Percentiles rank a stretch among this genome's conserved stretches.
Evolutionary conservation across 2,888 invertebrate species (phyloP).

Genomic region (Agrotis puta): DNA sequence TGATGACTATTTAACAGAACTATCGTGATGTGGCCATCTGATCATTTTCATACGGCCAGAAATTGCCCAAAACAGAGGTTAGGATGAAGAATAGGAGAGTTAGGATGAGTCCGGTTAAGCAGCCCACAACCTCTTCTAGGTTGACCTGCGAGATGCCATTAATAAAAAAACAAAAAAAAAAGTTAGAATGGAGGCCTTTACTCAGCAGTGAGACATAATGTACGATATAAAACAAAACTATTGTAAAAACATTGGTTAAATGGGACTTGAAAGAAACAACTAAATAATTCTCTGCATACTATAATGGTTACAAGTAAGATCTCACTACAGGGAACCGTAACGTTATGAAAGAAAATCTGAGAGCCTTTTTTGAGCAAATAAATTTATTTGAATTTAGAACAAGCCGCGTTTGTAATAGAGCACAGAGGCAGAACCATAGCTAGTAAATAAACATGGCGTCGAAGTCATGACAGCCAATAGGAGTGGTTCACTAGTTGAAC

Average conservation of each 20-base stretch:
- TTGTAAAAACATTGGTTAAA: slow-evolving; percentile 29
- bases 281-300: not conserved
- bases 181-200: too few relatives aligned
- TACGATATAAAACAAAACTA: too few relatives aligned
- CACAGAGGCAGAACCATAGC: not conserved
- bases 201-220: too few relatives aligned
- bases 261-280: slow-evolving; percentile 4
- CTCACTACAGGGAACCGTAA: not conserved
- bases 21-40: too few relatives aligned
- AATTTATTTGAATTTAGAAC: not conserved
- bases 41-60: too few relatives aligned
- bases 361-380: slow-evolving; percentile 32
- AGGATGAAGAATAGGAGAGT: too few relatives aligned
- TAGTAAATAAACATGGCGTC: slow-evolving; percentile 38
- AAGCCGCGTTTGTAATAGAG: not conserved
- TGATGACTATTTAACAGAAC: too few relatives aligned
- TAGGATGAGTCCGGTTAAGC: too few relatives aligned
- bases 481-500: slow-evolving; percentile 37
- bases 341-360: slow-evolving; percentile 5
- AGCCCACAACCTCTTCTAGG: too few relatives aligned
- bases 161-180: too few relatives aligned
- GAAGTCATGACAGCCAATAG: slow-evolving; percentile 38
- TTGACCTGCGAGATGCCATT: too few relatives aligned
- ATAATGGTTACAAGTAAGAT: not conserved
- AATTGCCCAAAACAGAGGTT: too few relatives aligned